These are phyloP conservation scores for Bufo bufo DNA, from an alignment of 2,113 vertebrate genomes.

Conservation along the genomic window DNA sequence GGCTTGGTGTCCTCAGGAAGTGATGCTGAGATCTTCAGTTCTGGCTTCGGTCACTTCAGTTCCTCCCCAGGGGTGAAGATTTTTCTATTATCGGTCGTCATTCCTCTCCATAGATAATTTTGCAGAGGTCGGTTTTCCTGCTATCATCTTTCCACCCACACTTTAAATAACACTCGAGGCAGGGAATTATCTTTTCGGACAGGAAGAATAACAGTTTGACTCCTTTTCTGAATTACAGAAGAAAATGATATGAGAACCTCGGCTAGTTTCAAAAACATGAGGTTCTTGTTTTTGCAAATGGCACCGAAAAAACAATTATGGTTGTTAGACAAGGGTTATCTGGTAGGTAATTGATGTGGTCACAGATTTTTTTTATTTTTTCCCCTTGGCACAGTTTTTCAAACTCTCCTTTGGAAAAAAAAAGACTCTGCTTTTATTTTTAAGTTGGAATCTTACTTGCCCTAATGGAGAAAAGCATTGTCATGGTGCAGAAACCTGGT, in stretches of 20 bases:
- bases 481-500: too few relatives aligned
- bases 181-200: background rate
- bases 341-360: too few relatives aligned
- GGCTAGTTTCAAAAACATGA: background rate
- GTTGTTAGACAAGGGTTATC: too few relatives aligned
- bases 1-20: conserved; percentile 45
- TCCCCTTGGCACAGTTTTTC: too few relatives aligned
- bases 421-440: too few relatives aligned
- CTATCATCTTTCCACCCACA: conserved; percentile 50
- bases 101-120: conserved; percentile 48
- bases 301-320: background rate
- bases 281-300: background rate
- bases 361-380: too few relatives aligned
- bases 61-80: conserved; percentile 43
- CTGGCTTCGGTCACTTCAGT: conserved; percentile 22
- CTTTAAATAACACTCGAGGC: conserved; percentile 34
- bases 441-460: too few relatives aligned
- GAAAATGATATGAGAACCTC: background rate
- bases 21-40: background rate
- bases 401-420: too few relatives aligned
- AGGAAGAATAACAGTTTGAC: conserved; percentile 7
- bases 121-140: conserved; percentile 27
- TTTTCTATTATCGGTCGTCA: conserved; percentile 39
- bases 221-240: background rate
- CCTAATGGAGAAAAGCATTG: too few relatives aligned